A percentile compares a stretch with the other conserved stretches of the same genome.
Conservation (phyloP, 2,888 invertebrate species). For the Pristionchus japonicus region DNA sequence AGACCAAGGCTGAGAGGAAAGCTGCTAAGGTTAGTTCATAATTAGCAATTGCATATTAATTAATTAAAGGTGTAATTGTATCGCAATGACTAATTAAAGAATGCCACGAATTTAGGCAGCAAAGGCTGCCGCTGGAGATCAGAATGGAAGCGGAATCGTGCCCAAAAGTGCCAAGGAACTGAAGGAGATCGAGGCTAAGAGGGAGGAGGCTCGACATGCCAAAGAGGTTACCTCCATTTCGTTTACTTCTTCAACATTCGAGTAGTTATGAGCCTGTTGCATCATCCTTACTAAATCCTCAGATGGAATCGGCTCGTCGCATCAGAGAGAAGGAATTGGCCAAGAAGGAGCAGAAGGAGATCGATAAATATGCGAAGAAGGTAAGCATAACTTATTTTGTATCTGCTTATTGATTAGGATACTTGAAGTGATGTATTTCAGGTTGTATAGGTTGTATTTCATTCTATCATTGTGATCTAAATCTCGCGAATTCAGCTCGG, state of each 20-base stretch:
- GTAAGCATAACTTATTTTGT: background rate
- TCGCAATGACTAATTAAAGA: too few relatives aligned
- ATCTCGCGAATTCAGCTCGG: background rate
- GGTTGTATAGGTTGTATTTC: too few relatives aligned
- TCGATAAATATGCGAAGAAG: slow-evolving; percentile 44
- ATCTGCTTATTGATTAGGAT: too few relatives aligned
- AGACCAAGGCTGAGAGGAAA: slow-evolving; percentile 47
- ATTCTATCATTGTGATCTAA: too few relatives aligned
- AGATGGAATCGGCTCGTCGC: slow-evolving; percentile 41
- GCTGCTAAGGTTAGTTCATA: slow-evolving; percentile 15
- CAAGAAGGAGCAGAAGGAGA: slow-evolving; percentile 44
- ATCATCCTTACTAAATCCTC: background rate
- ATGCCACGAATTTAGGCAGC: background rate
- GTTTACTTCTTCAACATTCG: background rate
- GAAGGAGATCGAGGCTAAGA: background rate
- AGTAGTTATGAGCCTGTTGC: background rate
- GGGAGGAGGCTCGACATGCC: slow-evolving; percentile 5
- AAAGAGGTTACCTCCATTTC: background rate
- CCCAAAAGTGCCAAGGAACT: slow-evolving; percentile 23
- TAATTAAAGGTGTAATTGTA: too few relatives aligned
- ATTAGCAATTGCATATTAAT: background rate
- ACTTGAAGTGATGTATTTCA: too few relatives aligned
- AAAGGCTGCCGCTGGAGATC: background rate
- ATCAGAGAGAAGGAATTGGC: slow-evolving; percentile 43
- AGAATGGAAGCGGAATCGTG: background rate